Conservation (phyloP, 30 jellyfish, hydroid and myxozoan genomes). For the Catostylus mosaicus region DNA sequence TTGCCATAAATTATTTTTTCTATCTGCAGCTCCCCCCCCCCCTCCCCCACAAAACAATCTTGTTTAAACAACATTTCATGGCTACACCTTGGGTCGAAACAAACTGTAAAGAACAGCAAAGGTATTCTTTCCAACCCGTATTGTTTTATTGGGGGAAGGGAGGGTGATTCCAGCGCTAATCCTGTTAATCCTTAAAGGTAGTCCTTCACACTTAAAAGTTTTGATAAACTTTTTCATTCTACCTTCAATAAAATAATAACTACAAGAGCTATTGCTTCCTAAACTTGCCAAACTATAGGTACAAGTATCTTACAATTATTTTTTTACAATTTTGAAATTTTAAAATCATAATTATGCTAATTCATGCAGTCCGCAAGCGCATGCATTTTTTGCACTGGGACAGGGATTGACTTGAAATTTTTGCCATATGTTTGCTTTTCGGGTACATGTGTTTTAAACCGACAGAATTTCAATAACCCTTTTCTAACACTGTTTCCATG, state of each 20-base stretch:
- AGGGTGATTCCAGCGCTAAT: no score
- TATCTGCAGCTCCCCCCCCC: no score
- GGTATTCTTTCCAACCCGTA: no score
- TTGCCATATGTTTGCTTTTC: background rate
- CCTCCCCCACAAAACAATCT: no score
- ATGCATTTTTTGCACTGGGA: background rate
- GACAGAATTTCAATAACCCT: background rate
- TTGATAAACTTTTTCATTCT: background rate
- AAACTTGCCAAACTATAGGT: background rate
- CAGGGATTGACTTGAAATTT: background rate
- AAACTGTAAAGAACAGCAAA: no score
- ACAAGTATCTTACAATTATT: background rate
- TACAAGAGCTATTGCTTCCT: background rate
- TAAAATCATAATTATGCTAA: background rate
- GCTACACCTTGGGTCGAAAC: no score
- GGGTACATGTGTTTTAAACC: background rate
- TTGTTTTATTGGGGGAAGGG: no score
- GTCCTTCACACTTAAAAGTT: constrained; percentile 10
- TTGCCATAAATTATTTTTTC: no score
- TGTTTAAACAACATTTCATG: no score
- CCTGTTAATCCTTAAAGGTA: no score
- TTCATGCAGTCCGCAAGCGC: background rate
- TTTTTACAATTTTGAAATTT: background rate
- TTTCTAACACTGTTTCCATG: background rate
- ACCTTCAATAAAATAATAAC: constrained; percentile 1